These are phyloP conservation scores for Carassius auratus DNA, from an alignment of 2,113 vertebrate genomes.

Conservation along the genomic window DNA sequence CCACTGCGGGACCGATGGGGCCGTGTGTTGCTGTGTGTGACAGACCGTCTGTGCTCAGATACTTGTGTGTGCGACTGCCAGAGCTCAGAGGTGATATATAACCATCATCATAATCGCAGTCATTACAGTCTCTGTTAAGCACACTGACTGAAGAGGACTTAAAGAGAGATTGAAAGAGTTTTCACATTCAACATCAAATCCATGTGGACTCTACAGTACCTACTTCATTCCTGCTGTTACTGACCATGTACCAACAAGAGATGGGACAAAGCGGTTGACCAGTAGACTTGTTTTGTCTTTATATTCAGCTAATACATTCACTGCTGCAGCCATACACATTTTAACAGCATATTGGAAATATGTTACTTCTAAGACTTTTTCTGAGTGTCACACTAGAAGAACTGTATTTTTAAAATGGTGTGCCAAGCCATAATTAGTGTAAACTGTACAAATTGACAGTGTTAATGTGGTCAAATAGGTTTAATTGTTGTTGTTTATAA, in stretches of 20 bases:
- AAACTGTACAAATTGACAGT: background rate
- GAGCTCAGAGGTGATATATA: constrained; percentile 24
- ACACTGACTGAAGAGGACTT: background rate
- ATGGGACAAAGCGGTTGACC: background rate
- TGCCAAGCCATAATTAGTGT: background rate
- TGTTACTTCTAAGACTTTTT: background rate
- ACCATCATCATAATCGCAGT: constrained; percentile 35
- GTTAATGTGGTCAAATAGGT: background rate
- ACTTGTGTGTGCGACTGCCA: background rate
- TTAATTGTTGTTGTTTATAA: no score
- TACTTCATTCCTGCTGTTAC: background rate
- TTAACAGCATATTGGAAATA: background rate
- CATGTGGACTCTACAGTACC: no score
- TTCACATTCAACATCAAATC: background rate
- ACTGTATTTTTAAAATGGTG: background rate
- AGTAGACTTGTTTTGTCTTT: background rate
- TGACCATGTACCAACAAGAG: background rate
- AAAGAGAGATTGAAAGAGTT: background rate
- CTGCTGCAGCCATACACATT: background rate
- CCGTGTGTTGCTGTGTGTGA: background rate
- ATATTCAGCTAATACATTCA: background rate
- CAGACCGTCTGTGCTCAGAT: constrained; percentile 3
- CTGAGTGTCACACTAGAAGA: background rate
- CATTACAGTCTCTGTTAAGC: constrained; percentile 17
- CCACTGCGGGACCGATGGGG: background rate